Conservation (phyloP, 2,888 invertebrate species). For the Corbicula japonica region DNA sequence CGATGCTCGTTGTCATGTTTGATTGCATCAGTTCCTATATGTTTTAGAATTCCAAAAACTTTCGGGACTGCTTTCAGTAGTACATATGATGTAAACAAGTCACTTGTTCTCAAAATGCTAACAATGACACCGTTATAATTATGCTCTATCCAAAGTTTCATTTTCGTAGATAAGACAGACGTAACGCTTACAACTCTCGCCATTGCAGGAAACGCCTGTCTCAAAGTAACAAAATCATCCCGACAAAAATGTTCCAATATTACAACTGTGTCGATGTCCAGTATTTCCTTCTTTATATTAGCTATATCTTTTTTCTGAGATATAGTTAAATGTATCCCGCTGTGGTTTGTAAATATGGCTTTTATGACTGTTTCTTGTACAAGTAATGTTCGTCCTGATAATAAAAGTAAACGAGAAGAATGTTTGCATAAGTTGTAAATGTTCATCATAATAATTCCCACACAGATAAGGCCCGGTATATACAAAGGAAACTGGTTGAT, state of each 20-base stretch:
- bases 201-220: background rate
- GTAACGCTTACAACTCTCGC: background rate
- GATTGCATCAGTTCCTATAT: background rate
- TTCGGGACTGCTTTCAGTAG: constrained; percentile 2
- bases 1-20: background rate
- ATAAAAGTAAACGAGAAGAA: background rate
- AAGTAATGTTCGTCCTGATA: background rate
- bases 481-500: background rate
- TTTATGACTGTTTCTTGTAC: no score
- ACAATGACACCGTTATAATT: background rate
- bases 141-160: background rate
- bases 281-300: no score
- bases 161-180: background rate
- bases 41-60: background rate
- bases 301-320: background rate
- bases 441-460: background rate
- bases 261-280: background rate
- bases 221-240: background rate
- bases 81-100: background rate
- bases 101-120: background rate
- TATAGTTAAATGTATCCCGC: no score
- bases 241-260: background rate
- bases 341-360: no score
- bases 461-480: constrained; percentile 10
- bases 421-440: background rate